Percentiles rank a stretch among this genome's conserved stretches.
phyloP scores from a whole-genome alignment of 2,888 invertebrate genomes.

The Melinaea menophilus region DNA sequence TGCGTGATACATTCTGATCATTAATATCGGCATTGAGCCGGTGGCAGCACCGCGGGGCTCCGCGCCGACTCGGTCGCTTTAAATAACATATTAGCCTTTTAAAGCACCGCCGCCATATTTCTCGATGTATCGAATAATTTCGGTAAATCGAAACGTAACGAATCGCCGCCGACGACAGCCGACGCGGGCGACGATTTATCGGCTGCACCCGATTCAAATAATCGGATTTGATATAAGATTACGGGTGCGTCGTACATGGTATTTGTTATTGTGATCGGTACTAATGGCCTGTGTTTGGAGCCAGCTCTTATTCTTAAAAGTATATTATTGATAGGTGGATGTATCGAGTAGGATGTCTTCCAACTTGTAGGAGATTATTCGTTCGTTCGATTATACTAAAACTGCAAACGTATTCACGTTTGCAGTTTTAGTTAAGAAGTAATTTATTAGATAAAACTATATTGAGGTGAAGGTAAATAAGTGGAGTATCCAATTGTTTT shows the following conservation, averaged over 20 bases:
- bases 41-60: slow-evolving; percentile 68
- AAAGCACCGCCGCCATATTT: slow-evolving; percentile 69
- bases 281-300: slow-evolving; percentile 11
- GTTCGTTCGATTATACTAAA: too few relatives aligned
- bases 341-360: not conserved
- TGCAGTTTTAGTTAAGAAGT: not conserved
- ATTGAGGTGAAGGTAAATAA: too few relatives aligned
- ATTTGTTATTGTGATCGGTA: slow-evolving; percentile 8
- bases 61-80: slow-evolving; percentile 50
- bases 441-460: too few relatives aligned
- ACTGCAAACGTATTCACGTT: too few relatives aligned
- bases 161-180: slow-evolving; percentile 67
- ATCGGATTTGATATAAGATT: slow-evolving; percentile 58
- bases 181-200: slow-evolving; percentile 61
- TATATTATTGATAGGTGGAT: not conserved
- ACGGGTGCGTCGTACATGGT: slow-evolving; percentile 22
- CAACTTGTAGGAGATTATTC: not conserved
- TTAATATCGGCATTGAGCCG: slow-evolving; percentile 69
- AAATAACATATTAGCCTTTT: slow-evolving; percentile 71
- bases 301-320: not conserved
- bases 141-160: slow-evolving; percentile 68
- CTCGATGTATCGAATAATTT: slow-evolving; percentile 44
- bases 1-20: slow-evolving; percentile 60
- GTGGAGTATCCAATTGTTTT: too few relatives aligned
- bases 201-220: slow-evolving; percentile 63